These are phyloP conservation scores for Empidonax traillii DNA, from an alignment of 2,113 vertebrate species.

Conservation along the genomic window DNA sequence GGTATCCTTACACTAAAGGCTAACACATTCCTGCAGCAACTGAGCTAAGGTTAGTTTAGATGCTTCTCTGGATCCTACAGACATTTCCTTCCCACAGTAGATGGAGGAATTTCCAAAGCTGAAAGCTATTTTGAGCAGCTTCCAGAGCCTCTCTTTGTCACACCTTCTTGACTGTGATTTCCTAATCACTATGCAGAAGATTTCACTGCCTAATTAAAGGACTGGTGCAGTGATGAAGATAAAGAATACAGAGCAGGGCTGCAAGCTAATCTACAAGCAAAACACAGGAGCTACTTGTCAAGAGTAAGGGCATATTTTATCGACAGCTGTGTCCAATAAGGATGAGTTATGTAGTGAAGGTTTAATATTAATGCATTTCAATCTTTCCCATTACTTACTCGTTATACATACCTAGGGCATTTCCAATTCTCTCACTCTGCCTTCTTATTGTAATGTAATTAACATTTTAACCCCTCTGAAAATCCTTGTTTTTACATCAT, in stretches of 20 bases:
- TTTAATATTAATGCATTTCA: conserved; percentile 72
- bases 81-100: conserved; percentile 34
- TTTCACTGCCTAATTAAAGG: conserved; percentile 77
- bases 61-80: conserved; percentile 39
- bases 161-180: conserved; percentile 76
- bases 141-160: conserved; percentile 73
- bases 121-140: conserved; percentile 68
- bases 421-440: conserved; percentile 29
- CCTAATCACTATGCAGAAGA: conserved; percentile 79
- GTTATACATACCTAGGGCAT: background rate
- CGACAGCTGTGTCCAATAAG: conserved; percentile 79
- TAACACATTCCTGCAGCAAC: conserved; percentile 6
- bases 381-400: conserved; percentile 21
- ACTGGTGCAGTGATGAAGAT: conserved; percentile 78
- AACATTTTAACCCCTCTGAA: conserved; percentile 38
- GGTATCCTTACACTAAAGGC: background rate
- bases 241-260: conserved; percentile 78
- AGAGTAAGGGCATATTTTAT: conserved; percentile 77
- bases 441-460: conserved; percentile 52
- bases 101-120: conserved; percentile 65
- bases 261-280: conserved; percentile 77
- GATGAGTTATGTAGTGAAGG: conserved; percentile 69
- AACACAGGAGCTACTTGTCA: conserved; percentile 77
- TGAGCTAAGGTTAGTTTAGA: conserved; percentile 39
- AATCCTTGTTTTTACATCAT: background rate